Evolutionary conservation across 2,113 vertebrate genomes (phyloP), one percentile per base, ranked within the genome.

Genomic region (Catharus bicknelli): DNA sequence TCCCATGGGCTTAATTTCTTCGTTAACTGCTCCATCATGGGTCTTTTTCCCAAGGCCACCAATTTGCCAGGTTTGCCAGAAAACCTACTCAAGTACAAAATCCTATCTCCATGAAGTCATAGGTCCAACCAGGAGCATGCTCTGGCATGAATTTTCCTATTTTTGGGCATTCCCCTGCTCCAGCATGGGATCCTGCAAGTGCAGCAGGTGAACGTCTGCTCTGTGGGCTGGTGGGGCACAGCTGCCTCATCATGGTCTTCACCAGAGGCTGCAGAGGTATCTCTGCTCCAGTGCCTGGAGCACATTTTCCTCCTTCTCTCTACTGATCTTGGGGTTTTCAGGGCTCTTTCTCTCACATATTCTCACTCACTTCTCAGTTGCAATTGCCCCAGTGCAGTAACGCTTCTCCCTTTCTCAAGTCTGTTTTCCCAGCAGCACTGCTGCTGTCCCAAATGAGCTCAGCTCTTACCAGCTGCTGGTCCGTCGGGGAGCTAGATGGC

Each of bases 31-130:
- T 63, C 7, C 34, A 42, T 10, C 42, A 26, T 16, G 25, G 3
- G 16, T 63, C 16, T 11, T 21, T 16, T 55, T 50, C n/a, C 12
- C 0, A 1, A 34, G 4, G 11, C 13, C 16, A 48, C 11, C 63
- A 25, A 4, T 34, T 51, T 29, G 26, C 10, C 34, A 62, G 16
- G 48, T 78, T 29, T 62, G 5, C 10, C 34, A 62, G 16, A 12
- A 62, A 25, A 63, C 4, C 4, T 40, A 11, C 25, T 48, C 13
- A 32, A 30, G 25, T 16, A 48, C 13, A 23, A 47, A 15, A 32
- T 21, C 4, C 16, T 30, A 7, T 34, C 4, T 62, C n/a, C 11
- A 7, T 27, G 27, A 18, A 13, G 8, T 10, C n/a, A 13, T 12
- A 40, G 19, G 13, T 62, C 20, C 2, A 1, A 7, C 11, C 13